Evolutionary conservation across 2,797 vertebrate genomes (phyloP).

Genomic region (Molossus alvarezi): DNA sequence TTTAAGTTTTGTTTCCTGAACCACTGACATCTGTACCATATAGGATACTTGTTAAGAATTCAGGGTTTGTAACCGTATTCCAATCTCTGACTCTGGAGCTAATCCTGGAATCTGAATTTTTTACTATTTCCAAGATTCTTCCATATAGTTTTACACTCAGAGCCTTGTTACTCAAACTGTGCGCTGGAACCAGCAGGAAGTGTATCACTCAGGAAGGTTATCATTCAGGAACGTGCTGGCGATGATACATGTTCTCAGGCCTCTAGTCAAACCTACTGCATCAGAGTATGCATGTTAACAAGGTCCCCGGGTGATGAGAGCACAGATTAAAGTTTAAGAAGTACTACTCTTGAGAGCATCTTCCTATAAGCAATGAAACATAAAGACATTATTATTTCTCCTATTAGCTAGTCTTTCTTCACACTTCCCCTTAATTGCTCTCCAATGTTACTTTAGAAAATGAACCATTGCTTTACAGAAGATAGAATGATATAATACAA

Average conservation of each 20-base stretch:
- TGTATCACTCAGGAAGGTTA: neutral
- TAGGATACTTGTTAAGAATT: neutral
- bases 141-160: neutral
- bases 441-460: slow-evolving; percentile 40
- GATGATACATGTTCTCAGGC: neutral
- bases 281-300: neutral
- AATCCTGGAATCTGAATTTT: neutral
- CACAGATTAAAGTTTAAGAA: slow-evolving; percentile 10
- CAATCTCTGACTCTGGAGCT: neutral
- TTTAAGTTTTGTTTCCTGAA: neutral
- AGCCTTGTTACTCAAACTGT: neutral
- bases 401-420: neutral
- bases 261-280: neutral
- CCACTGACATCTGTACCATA: neutral
- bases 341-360: neutral
- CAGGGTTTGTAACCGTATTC: neutral
- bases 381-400: neutral
- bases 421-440: neutral
- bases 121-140: neutral
- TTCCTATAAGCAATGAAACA: neutral
- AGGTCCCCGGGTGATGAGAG: neutral
- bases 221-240: neutral
- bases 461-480: slow-evolving; percentile 52
- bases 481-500: neutral
- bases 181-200: neutral